These are phyloP conservation scores for Trachymyrmex cornetzi DNA, from an alignment of 1,140 invertebrate genomes.

Conservation along the genomic window DNA sequence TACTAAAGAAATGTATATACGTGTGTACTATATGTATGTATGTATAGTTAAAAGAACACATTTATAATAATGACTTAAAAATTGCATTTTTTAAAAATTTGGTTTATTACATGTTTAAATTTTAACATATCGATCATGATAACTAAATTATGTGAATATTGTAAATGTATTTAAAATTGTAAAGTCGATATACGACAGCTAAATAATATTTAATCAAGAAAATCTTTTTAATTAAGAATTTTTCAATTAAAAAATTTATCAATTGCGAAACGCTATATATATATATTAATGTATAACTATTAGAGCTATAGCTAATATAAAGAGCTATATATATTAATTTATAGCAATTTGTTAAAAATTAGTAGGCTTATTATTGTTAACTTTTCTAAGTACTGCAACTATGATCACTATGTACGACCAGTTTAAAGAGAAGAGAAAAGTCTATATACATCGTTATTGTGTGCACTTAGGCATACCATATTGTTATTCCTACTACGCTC, in stretches of 20 bases:
- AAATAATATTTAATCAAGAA: background rate
- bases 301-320: too few relatives aligned
- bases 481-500: conserved; percentile 68
- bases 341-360: conserved; percentile 4
- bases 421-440: conserved; percentile 28
- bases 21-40: too few relatives aligned
- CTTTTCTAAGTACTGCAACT: conserved; percentile 30
- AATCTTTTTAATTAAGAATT: background rate
- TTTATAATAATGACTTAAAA: background rate
- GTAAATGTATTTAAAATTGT: background rate
- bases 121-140: background rate
- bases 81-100: background rate
- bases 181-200: background rate
- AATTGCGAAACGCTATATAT: background rate
- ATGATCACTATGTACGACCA: conserved; percentile 37
- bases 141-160: background rate
- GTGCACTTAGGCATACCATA: conserved; percentile 46
- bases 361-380: background rate
- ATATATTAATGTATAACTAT: too few relatives aligned
- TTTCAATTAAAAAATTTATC: background rate
- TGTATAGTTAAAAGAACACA: background rate
- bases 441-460: conserved; percentile 11
- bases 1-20: background rate
- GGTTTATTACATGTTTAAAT: background rate
- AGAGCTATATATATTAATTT: background rate